Percentiles rank a stretch among this genome's conserved stretches.
These are phyloP conservation scores for Loris lydekkerianus DNA, from an alignment of 2,797 vertebrate species.

Conservation along the genomic window DNA sequence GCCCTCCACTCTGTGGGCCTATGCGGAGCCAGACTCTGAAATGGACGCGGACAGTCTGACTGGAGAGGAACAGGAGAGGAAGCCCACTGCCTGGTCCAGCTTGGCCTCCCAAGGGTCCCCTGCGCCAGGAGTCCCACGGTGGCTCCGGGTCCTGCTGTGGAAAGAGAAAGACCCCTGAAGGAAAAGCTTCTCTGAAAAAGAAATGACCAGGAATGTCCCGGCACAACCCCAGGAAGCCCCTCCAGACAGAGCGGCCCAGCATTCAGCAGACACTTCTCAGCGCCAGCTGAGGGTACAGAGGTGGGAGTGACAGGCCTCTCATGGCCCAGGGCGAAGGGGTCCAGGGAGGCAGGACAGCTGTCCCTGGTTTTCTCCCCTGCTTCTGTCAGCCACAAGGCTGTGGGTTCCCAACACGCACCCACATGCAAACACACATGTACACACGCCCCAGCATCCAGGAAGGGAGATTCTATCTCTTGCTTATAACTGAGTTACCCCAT, in stretches of 20 bases:
- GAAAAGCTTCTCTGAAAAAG: not conserved
- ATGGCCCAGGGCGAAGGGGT: not conserved
- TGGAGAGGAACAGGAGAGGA: not conserved
- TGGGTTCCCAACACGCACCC: not conserved
- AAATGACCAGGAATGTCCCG: not conserved
- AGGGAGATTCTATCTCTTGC: conserved; percentile 61
- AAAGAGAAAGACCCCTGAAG: not conserved
- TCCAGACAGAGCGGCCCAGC: not conserved
- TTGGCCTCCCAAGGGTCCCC: not conserved
- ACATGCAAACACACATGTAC: not conserved
- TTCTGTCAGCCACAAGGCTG: not conserved
- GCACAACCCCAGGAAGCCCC: not conserved
- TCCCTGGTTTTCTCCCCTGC: not conserved
- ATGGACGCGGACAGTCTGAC: not conserved
- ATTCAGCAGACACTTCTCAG: not conserved
- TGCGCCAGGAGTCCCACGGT: not conserved
- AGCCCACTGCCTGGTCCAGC: not conserved
- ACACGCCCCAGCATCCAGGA: not conserved
- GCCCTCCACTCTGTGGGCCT: not conserved
- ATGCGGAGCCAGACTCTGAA: not conserved
- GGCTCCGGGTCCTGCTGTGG: not conserved
- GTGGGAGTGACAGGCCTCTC: not conserved
- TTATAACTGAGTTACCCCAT: conserved; percentile 74
- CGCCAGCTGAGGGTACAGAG: not conserved
- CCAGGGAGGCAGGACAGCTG: not conserved